These are phyloP conservation scores for Schizothorax lantsangensis DNA, from an alignment of 2,797 vertebrate species.

Conservation along the genomic window DNA sequence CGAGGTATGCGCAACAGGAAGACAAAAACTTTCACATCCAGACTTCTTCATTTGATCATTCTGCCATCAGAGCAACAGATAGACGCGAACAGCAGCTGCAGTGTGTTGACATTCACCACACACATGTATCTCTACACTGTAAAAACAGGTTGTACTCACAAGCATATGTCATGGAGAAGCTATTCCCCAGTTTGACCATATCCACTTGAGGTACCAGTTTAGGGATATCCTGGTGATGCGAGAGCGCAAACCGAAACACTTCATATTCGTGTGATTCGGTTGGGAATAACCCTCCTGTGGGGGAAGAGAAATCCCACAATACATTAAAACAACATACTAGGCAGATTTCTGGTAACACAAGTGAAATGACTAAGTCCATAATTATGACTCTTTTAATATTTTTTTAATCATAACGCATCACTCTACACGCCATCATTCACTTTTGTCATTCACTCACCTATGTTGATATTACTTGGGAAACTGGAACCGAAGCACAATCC, in stretches of 20 bases:
- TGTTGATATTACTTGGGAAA: slow-evolving; percentile 99
- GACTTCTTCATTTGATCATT: slow-evolving; percentile 10
- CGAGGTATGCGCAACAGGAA: slow-evolving; percentile 50
- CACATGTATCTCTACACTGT: slow-evolving; percentile 1
- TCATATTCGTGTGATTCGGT: slow-evolving; percentile 99
- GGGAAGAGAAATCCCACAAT: slow-evolving; percentile 56
- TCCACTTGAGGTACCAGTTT: slow-evolving; percentile 99
- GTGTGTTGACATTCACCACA: background rate
- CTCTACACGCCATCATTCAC: slow-evolving; percentile 5
- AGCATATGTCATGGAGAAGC: slow-evolving; percentile 99
- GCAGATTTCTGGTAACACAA: slow-evolving; percentile 1
- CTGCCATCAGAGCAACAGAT: slow-evolving; percentile 3
- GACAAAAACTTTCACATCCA: slow-evolving; percentile 44
- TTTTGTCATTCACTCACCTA: slow-evolving; percentile 85
- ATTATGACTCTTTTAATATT: background rate
- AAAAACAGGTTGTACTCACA: slow-evolving; percentile 84
- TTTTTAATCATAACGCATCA: background rate
- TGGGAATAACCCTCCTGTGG: slow-evolving; percentile 95
- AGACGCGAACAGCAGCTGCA: background rate
- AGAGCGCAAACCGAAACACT: slow-evolving; percentile 96
- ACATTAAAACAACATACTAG: slow-evolving; percentile 17
- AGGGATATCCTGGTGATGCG: slow-evolving; percentile 96
- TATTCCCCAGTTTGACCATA: slow-evolving; percentile 98
- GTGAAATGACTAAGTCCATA: background rate
- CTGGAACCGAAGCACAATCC: slow-evolving; percentile 97